These are phyloP conservation scores for Leucophenga varia DNA, from an alignment of 1,140 invertebrate species.

Conservation along the genomic window DNA sequence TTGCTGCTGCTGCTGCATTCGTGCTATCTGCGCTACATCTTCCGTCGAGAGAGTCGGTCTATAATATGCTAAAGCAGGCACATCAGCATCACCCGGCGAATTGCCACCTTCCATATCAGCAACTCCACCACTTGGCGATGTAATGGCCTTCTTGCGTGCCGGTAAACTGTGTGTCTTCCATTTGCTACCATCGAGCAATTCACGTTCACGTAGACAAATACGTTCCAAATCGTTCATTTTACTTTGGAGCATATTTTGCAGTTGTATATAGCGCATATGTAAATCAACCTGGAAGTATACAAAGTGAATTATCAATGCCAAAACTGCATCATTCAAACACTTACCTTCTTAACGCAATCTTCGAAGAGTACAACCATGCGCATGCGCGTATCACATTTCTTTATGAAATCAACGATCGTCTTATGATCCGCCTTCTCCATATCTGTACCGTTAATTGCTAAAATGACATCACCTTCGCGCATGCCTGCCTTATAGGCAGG, in stretches of 20 bases:
- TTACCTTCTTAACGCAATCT: constrained; percentile 86
- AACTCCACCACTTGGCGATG: constrained; percentile 60
- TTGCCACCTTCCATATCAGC: constrained; percentile 53
- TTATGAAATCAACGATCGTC: constrained; percentile 86
- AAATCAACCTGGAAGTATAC: constrained; percentile 74
- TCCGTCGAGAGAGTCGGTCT: constrained; percentile 70
- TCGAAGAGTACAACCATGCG: constrained; percentile 94
- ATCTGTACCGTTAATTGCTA: constrained; percentile 90
- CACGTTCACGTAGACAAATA: constrained; percentile 78
- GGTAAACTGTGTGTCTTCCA: constrained; percentile 86
- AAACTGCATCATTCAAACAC: no score
- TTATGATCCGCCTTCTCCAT: constrained; percentile 91
- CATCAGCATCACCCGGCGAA: constrained; percentile 50
- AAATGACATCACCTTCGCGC: constrained; percentile 90
- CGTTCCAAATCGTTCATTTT: constrained; percentile 84
- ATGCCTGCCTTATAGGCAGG: constrained; percentile 88
- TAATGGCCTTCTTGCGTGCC: constrained; percentile 71
- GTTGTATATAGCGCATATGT: constrained; percentile 86
- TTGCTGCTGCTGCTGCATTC: constrained; percentile 17
- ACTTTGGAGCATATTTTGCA: constrained; percentile 81
- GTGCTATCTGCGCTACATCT: constrained; percentile 63
- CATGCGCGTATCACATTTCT: constrained; percentile 85
- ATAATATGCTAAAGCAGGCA: constrained; percentile 59
- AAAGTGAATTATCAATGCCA: not conserved
- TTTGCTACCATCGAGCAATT: constrained; percentile 78